These are phyloP conservation scores for Furcula furcula DNA, from an alignment of 2,888 invertebrate species.

Conservation along the genomic window DNA sequence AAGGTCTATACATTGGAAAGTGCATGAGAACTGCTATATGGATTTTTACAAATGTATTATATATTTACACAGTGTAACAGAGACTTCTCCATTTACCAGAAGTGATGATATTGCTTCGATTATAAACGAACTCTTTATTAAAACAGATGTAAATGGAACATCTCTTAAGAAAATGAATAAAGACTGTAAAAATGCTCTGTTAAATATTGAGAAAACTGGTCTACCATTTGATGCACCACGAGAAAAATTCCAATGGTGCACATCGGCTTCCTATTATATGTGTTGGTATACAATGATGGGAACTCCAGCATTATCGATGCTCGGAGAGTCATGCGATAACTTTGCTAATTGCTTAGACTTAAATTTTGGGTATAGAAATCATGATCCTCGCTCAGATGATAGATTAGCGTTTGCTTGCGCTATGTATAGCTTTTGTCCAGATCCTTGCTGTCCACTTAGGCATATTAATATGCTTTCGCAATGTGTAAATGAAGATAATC, in stretches of 20 bases:
- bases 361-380: slow-evolving; percentile 58
- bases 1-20: slow-evolving; percentile 83
- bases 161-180: slow-evolving; percentile 38
- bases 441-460: slow-evolving; percentile 82
- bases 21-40: slow-evolving; percentile 75
- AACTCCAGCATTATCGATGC: slow-evolving; percentile 67
- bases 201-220: slow-evolving; percentile 62
- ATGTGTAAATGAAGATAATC: slow-evolving; percentile 73
- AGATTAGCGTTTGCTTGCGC: slow-evolving; percentile 80
- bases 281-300: slow-evolving; percentile 85
- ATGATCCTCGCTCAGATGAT: slow-evolving; percentile 82
- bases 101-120: slow-evolving; percentile 74
- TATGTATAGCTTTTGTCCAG: slow-evolving; percentile 85
- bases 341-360: slow-evolving; percentile 80
- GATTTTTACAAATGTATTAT: slow-evolving; percentile 80
- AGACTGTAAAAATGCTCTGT: slow-evolving; percentile 70
- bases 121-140: slow-evolving; percentile 55
- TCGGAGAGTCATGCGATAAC: slow-evolving; percentile 83
- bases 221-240: slow-evolving; percentile 79
- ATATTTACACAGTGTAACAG: slow-evolving; percentile 69
- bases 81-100: slow-evolving; percentile 64
- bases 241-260: slow-evolving; percentile 84
- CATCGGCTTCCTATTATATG: slow-evolving; percentile 85
- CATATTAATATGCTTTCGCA: slow-evolving; percentile 55
- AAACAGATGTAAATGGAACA: slow-evolving; percentile 9